Evolutionary conservation across 1,140 invertebrate genomes (phyloP), one percentile per base, ranked within the genome.

Genomic region (Dendrolimus kikuchii): DNA sequence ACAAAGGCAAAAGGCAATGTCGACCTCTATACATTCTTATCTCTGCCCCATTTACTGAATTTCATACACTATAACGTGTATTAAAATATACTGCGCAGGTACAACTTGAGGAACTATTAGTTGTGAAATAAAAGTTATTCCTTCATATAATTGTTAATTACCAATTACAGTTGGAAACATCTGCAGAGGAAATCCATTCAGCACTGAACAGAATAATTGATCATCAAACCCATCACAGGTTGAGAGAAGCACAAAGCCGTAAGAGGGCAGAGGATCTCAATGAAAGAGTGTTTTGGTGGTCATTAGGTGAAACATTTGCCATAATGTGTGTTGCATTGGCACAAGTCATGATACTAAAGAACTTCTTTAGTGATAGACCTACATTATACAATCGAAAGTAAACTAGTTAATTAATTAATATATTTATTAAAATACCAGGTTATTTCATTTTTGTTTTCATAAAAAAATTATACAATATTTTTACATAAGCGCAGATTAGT

Each of bases 181-280:
- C 95, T 5, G 92, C 95, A 6, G 92, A 94, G 74, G 93, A 93
- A 79, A 94, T 99, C 64, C 96, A 99, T 76, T 94, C 95, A 69
- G 92, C 93, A 54, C 81, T 99, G 9, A 95, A 94, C 61, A 92
- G 90, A 53, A 94, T 99, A 40, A 89, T 96, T 39, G 98, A 99
- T 80, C 94, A 95, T 70, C 98, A 99, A 90, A 99, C 98, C 5
- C 97, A 99, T 88, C 97, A 99, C 87, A 90, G 97, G 49, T 86
- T 99, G 55, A 91, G 96, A 46, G 98, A 99, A 89, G 93, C 98
- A 5, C 95, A 98, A 78, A 93, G 97, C 39, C 92, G 98, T 42
- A 97, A 97, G 75, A 90, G 96, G 47, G 98, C 98, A 0, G 98
- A 99, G 87, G 95, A 98, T 82, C 88, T 99, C 6, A 99, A 99